Evolutionary conservation across 2,797 vertebrate species (phyloP).

Genomic region (Platyrinchus mystaceus): DNA sequence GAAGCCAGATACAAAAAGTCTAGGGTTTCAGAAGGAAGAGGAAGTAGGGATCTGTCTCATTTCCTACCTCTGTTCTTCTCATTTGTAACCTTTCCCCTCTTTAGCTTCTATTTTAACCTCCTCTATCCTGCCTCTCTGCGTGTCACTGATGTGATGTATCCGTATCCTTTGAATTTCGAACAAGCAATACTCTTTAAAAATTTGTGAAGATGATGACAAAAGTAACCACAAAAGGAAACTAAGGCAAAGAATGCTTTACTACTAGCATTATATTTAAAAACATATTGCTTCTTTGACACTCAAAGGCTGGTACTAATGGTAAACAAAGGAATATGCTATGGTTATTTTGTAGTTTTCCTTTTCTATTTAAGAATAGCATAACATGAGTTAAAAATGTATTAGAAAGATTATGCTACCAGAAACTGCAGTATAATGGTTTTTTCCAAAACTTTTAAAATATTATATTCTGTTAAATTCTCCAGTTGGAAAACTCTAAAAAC

Average conservation of each 20-base stretch:
- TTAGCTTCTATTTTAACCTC: background rate
- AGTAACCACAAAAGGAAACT: background rate
- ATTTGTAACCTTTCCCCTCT: background rate
- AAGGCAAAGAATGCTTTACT: background rate
- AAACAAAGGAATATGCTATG: accelerated
- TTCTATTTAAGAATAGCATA: background rate
- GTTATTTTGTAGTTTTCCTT: background rate
- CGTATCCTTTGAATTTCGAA: background rate
- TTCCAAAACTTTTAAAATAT: background rate
- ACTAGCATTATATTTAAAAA: background rate
- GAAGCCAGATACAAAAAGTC: background rate
- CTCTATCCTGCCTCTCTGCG: background rate
- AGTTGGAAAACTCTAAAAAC: background rate
- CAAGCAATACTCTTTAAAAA: background rate
- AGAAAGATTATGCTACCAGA: background rate
- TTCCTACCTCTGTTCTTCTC: background rate
- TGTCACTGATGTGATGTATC: background rate
- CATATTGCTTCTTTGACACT: background rate
- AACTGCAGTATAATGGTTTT: background rate
- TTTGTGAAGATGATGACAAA: background rate
- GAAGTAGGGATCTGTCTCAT: background rate
- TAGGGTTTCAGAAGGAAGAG: background rate
- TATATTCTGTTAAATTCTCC: background rate
- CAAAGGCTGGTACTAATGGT: background rate
- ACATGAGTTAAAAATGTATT: background rate